A percentile compares a stretch with the other conserved stretches of the same genome.
phyloP scores from a whole-genome alignment of 64 coral and sea anemone species.

The Stylophora pistillata region DNA sequence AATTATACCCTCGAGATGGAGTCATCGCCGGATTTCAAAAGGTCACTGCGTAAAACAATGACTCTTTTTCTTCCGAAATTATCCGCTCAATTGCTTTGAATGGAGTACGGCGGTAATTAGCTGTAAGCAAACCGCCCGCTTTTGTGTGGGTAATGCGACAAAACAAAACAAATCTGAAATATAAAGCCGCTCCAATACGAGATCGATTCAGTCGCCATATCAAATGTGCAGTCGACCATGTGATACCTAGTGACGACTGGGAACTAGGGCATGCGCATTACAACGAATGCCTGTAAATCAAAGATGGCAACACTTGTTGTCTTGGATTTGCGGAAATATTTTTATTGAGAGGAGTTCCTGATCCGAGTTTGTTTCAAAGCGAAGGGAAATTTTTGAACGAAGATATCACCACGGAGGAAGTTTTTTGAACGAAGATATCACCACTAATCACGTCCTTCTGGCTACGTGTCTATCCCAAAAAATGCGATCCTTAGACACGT shows the following conservation, averaged over 20 bases:
- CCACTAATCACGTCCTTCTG: too few species aligned
- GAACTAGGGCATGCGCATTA: neutral
- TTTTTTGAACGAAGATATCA: neutral
- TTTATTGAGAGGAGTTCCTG: neutral
- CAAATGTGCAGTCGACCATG: neutral
- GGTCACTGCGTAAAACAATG: neutral
- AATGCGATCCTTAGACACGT: neutral
- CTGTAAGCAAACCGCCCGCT: neutral
- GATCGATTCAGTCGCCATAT: slow-evolving; percentile 1
- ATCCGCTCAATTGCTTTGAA: slow-evolving; percentile 21
- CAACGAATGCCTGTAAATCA: neutral
- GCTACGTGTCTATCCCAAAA: neutral
- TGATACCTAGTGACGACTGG: neutral
- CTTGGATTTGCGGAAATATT: slow-evolving; percentile 18
- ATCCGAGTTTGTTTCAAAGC: neutral
- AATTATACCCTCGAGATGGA: neutral
- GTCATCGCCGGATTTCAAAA: neutral
- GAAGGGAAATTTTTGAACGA: neutral
- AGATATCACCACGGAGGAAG: neutral
- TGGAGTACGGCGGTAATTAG: slow-evolving; percentile 10
- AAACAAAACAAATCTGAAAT: slow-evolving; percentile 35
- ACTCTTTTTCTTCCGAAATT: neutral
- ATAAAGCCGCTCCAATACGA: neutral
- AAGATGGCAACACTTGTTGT: slow-evolving; percentile 34
- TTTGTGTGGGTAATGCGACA: slow-evolving; percentile 12